These are phyloP conservation scores for Magallana ariakensis DNA, from an alignment of 1,140 invertebrate genomes.

Conservation along the genomic window DNA sequence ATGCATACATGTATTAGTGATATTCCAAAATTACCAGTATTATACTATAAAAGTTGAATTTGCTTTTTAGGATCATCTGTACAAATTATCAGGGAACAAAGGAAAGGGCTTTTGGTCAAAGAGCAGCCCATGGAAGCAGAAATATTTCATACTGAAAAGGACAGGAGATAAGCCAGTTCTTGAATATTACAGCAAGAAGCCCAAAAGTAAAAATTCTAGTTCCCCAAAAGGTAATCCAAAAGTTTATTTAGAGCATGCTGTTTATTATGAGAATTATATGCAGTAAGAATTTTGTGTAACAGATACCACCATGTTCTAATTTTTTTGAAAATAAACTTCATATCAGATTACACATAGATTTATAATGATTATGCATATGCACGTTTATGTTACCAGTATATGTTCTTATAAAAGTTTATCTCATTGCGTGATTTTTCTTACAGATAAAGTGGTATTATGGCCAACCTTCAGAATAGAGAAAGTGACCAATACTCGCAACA, in stretches of 20 bases:
- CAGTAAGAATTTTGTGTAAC: too few relatives aligned
- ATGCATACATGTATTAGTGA: too few relatives aligned
- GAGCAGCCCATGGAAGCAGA: constrained; percentile 70
- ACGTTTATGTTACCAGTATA: background rate
- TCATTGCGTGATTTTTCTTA: constrained; percentile 35
- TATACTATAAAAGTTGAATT: background rate
- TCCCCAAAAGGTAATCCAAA: constrained; percentile 61
- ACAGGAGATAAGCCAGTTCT: constrained; percentile 68
- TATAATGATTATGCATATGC: background rate
- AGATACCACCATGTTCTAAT: too few relatives aligned
- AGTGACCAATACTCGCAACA: constrained; percentile 68
- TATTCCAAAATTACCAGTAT: too few relatives aligned
- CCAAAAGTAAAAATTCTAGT: constrained; percentile 64
- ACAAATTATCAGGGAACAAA: constrained; percentile 68
- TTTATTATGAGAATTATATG: too few relatives aligned
- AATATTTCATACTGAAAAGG: constrained; percentile 70
- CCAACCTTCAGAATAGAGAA: constrained; percentile 72
- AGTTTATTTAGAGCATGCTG: too few relatives aligned
- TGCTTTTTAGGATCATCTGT: constrained; percentile 69
- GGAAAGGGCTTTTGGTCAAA: constrained; percentile 62
- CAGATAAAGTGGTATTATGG: constrained; percentile 63
- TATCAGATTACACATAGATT: background rate
- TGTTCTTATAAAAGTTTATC: too few relatives aligned
- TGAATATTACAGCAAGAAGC: constrained; percentile 73
- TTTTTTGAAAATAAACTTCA: too few relatives aligned